These are phyloP conservation scores for Ctenochaetus hawaiiensis DNA, from an alignment of 2,797 vertebrate species.

Conservation along the genomic window DNA sequence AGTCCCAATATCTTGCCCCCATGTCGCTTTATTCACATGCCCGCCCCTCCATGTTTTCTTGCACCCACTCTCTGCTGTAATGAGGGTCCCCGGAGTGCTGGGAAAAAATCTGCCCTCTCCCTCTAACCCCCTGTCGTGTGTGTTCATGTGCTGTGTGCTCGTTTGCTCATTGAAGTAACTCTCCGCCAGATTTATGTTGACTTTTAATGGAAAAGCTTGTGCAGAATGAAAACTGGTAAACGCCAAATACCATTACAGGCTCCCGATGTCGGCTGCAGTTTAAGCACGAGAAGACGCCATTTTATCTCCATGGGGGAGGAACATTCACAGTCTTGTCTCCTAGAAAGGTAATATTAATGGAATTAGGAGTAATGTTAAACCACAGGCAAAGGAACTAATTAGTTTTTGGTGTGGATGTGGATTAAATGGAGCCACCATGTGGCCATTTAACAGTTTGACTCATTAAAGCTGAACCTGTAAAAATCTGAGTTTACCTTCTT, in stretches of 20 bases:
- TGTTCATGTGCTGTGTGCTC: slow-evolving; percentile 56
- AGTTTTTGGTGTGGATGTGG: not conserved
- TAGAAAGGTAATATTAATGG: not conserved
- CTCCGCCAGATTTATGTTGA: slow-evolving; percentile 39
- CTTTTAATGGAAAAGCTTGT: slow-evolving; percentile 46
- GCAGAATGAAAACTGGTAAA: slow-evolving; percentile 4
- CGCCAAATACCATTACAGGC: slow-evolving; percentile 1
- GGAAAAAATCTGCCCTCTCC: slow-evolving; percentile 51
- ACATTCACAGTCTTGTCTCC: not conserved
- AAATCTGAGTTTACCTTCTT: not conserved
- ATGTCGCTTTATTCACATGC: slow-evolving; percentile 62
- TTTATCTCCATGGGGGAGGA: not conserved
- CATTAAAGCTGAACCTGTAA: not conserved
- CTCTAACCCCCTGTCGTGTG: slow-evolving; percentile 51
- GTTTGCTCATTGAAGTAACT: slow-evolving; percentile 57
- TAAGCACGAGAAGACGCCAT: not conserved
- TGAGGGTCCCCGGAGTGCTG: slow-evolving; percentile 66
- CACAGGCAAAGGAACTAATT: not conserved
- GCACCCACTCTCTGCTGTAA: slow-evolving; percentile 75
- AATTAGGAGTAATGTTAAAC: not conserved
- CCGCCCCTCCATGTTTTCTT: slow-evolving; percentile 45
- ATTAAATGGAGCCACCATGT: slow-evolving; percentile 15
- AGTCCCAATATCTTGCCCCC: slow-evolving; percentile 58
- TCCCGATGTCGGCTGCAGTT: not conserved
- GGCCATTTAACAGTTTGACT: not conserved